phyloP scores from a whole-genome alignment of 2,113 vertebrate species.

The Syngnathus floridae region DNA sequence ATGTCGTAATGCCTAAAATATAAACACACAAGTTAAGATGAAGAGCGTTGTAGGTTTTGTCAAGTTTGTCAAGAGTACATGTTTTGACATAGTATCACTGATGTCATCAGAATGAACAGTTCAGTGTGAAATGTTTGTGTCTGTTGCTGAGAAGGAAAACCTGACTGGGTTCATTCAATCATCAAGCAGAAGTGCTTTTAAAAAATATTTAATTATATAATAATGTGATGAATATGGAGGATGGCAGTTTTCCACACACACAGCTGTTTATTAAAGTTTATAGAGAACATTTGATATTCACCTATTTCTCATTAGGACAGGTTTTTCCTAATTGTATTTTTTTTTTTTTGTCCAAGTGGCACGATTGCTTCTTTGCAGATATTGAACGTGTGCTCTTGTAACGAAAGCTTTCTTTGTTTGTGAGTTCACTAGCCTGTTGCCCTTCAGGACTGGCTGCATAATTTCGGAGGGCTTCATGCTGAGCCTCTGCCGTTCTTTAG shows the following conservation, averaged over 20 bases:
- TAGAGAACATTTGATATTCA: neutral
- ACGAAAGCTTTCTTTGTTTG: slow-evolving; percentile 10
- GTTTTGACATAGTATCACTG: neutral
- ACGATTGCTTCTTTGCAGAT: neutral
- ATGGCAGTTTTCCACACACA: neutral
- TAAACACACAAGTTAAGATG: neutral
- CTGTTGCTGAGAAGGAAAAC: neutral
- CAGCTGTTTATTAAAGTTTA: neutral
- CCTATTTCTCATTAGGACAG: neutral
- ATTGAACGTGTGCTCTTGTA: neutral
- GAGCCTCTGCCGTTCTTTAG: slow-evolving; percentile 53
- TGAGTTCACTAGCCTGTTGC: slow-evolving; percentile 19
- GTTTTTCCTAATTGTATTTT: neutral
- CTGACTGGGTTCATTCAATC: neutral
- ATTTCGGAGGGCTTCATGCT: slow-evolving; percentile 47
- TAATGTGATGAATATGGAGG: neutral
- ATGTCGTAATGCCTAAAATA: too few relatives aligned
- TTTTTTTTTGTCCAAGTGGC: too few relatives aligned
- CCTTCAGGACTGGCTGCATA: slow-evolving; percentile 33
- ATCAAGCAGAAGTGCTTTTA: neutral
- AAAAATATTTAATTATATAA: neutral
- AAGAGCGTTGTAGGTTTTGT: neutral
- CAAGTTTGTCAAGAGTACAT: neutral
- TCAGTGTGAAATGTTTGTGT: neutral
- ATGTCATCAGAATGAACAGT: neutral